Evolutionary conservation across 2,888 invertebrate genomes (phyloP), one percentile per base, ranked within the genome.

Genomic region (Agriopis aurantiaria): DNA sequence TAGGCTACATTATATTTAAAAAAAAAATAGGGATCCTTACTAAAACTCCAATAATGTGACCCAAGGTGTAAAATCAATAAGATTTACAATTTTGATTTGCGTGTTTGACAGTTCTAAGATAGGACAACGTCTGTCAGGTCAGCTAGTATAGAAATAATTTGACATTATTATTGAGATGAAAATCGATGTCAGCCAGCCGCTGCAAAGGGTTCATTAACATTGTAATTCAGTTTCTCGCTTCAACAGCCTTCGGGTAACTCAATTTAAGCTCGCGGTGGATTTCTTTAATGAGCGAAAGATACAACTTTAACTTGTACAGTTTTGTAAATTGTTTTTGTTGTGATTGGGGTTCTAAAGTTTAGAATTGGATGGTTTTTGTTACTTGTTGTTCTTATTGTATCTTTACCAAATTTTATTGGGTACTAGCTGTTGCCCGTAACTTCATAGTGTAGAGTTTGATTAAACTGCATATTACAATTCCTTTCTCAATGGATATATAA

Each of bases 141-240:
- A n/a, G n/a, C 5, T 49, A 14, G 41, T 41, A 65, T 62, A 52
- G 45, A 62, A 45, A 74, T 69, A 58, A 74, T 74, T 77, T 60
- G 69, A 72, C 80, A 84, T 85, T 81, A 84, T 82, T 79, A 83
- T 79, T 77, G 74, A 76, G 79, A 77, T 80, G 82, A 79, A 80
- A 85, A 86, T 84, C 79, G 75, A 81, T 79, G 78, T 82, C 41
- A 75, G 74, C 73, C 74, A 75, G 64, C 75, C 77, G 78, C 71
- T 78, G 80, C 76, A 75, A 81, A 80, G 79, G 82, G 77, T 84
- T 83, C 83, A 88, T 91, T 90, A 88, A 83, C 80, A 88, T 88
- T 86, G 85, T 87, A 86, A 90, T 86, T 84, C 81, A 77, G 77
- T 82, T 85, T 82, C 79, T 82, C 79, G 77, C 81, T 81, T 80